These are phyloP conservation scores for Aurelia sp. DNA, from an alignment of 30 jellyfish, hydroid and myxozoan species.

Conservation along the genomic window DNA sequence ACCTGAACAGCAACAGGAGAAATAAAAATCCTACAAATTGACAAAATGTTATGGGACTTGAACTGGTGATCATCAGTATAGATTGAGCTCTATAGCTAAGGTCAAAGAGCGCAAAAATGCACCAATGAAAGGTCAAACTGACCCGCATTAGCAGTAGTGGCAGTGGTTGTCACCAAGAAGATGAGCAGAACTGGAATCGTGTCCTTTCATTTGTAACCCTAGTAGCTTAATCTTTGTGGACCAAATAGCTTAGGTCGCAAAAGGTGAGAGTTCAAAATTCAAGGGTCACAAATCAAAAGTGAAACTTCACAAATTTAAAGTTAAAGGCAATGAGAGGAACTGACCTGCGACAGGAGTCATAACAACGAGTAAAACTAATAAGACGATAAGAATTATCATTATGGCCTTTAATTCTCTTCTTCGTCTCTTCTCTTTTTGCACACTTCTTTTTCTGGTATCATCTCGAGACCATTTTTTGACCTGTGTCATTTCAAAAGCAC, in stretches of 20 bases:
- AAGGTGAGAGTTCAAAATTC: neutral
- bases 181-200: too few relatives aligned
- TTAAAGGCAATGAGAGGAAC: neutral
- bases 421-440: neutral
- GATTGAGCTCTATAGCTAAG: too few relatives aligned
- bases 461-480: neutral
- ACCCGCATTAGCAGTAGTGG: too few relatives aligned
- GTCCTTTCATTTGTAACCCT: too few relatives aligned
- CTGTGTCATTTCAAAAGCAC: neutral
- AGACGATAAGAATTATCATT: neutral
- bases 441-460: neutral
- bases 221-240: too few relatives aligned
- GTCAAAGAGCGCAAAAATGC: too few relatives aligned
- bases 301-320: neutral
- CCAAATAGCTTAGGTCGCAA: neutral
- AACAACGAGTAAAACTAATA: neutral
- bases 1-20: too few relatives aligned
- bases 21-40: too few relatives aligned
- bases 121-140: too few relatives aligned
- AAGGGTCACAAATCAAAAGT: neutral
- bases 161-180: too few relatives aligned
- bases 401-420: neutral
- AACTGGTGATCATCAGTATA: too few relatives aligned
- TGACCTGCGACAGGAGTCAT: conserved; percentile 1
- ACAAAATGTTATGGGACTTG: too few relatives aligned